phyloP scores from a whole-genome alignment of 2,797 vertebrate genomes.

The Labeo calbasu region DNA sequence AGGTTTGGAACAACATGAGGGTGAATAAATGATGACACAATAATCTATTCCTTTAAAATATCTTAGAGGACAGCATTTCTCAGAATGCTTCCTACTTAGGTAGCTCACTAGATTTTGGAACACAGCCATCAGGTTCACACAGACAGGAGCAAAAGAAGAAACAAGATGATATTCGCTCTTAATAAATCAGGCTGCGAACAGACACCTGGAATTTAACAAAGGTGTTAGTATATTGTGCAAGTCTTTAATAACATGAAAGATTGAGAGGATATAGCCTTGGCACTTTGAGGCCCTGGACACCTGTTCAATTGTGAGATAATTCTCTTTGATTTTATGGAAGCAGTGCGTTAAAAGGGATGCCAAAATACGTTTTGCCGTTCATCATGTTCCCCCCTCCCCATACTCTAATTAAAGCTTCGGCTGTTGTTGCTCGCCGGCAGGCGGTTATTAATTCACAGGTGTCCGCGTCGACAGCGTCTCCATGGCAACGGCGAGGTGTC shows the following conservation, averaged over 20 bases:
- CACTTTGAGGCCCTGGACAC: conserved; percentile 51
- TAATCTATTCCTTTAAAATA: background rate
- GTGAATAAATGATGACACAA: background rate
- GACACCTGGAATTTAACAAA: conserved; percentile 23
- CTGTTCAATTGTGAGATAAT: conserved; percentile 62
- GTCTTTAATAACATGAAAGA: conserved; percentile 32
- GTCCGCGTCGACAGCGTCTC: conserved; percentile 56
- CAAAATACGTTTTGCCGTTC: conserved; percentile 48
- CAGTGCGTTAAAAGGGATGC: conserved; percentile 59
- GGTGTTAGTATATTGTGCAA: conserved; percentile 1
- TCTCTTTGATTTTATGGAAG: conserved; percentile 64
- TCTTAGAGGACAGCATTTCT: background rate
- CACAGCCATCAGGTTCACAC: background rate
- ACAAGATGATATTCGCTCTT: background rate
- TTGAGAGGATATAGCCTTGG: conserved; percentile 29
- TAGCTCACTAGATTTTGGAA: background rate
- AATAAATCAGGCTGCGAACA: conserved; percentile 10
- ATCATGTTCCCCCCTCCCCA: conserved; percentile 47
- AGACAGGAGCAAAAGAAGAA: conserved; percentile 4
- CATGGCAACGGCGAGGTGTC: conserved; percentile 59
- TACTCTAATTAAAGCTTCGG: conserved; percentile 60
- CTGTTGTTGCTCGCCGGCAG: conserved; percentile 52
- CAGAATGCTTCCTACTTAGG: background rate
- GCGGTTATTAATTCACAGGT: conserved; percentile 64
- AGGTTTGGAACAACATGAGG: background rate